These are phyloP conservation scores for Actenoides hombroni DNA, from an alignment of 2,113 vertebrate species.

Conservation along the genomic window DNA sequence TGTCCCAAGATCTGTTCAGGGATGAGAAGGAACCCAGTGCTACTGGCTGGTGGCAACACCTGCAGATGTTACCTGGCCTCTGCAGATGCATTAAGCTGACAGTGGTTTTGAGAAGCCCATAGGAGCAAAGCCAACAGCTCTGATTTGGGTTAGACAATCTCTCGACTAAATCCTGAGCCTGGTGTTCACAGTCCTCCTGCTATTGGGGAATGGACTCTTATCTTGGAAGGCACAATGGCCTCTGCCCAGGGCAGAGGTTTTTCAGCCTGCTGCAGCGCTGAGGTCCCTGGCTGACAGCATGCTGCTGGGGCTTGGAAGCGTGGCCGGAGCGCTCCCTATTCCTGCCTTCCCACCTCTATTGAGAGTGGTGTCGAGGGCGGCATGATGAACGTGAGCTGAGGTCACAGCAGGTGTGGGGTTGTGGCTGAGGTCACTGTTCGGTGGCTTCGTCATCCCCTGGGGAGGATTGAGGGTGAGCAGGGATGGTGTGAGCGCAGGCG, in stretches of 20 bases:
- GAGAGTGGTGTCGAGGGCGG: neutral
- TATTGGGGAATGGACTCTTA: neutral
- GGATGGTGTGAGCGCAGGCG: fast-evolving
- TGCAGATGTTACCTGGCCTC: neutral
- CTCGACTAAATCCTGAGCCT: neutral
- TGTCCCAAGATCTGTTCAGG: neutral
- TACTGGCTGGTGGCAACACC: neutral
- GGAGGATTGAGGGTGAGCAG: neutral
- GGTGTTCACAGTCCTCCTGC: neutral
- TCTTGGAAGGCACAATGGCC: neutral
- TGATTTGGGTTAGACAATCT: neutral
- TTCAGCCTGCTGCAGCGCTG: neutral
- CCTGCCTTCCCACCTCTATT: neutral
- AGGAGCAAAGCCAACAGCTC: neutral
- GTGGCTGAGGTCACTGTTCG: neutral
- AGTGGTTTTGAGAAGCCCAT: neutral
- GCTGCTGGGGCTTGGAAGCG: too few species aligned
- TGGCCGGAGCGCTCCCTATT: fast-evolving
- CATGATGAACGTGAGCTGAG: neutral
- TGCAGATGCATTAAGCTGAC: neutral
- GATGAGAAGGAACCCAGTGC: neutral
- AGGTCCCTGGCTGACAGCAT: neutral
- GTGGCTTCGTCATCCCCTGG: neutral
- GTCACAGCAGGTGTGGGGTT: neutral
- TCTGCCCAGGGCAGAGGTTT: neutral